phyloP scores from a whole-genome alignment of 2,113 vertebrate genomes.

The Salvelinus fontinalis region DNA sequence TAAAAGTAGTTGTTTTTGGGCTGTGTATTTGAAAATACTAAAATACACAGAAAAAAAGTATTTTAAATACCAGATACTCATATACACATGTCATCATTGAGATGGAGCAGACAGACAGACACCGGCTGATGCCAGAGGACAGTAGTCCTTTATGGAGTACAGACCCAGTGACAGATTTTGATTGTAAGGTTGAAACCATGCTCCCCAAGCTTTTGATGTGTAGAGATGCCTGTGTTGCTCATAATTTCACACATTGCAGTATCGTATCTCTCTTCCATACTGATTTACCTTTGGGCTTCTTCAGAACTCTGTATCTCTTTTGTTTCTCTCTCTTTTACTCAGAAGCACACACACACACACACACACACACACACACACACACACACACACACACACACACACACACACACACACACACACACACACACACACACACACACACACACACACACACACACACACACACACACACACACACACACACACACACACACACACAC shows the following conservation, averaged over 20 bases:
- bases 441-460: background rate
- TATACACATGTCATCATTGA: background rate
- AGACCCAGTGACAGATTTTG: background rate
- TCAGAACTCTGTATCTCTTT: background rate
- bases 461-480: constrained; percentile 1
- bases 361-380: background rate
- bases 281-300: constrained; percentile 27
- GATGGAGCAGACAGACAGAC: background rate
- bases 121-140: background rate
- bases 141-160: too few relatives aligned
- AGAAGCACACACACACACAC: background rate
- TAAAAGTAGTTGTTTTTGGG: too few relatives aligned
- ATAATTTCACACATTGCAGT: constrained; percentile 17
- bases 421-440: constrained; percentile 6
- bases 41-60: too few relatives aligned
- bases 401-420: constrained; percentile 1
- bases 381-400: too few relatives aligned
- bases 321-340: constrained; percentile 9
- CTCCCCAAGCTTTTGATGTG: background rate
- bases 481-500: constrained; percentile 1
- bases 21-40: too few relatives aligned
- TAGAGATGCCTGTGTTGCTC: background rate
- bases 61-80: too few relatives aligned
- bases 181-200: constrained; percentile 1
- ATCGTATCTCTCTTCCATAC: constrained; percentile 33